Evolutionary conservation across 2,797 vertebrate species (phyloP).

Genomic region (Epinephelus malabaricus): DNA sequence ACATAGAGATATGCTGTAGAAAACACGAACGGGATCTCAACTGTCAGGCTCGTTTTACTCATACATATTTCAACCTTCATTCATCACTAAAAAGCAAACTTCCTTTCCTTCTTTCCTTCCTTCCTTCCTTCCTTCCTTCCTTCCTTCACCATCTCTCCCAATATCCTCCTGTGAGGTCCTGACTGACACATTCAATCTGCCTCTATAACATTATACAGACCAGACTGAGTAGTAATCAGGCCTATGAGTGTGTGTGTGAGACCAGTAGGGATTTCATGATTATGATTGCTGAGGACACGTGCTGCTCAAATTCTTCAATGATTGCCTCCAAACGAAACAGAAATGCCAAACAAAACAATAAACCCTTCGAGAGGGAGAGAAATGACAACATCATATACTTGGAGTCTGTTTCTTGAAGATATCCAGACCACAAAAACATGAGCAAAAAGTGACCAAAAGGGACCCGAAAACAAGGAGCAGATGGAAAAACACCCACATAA

Average conservation of each 20-base stretch:
- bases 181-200: slow-evolving; percentile 75
- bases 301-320: slow-evolving; percentile 78
- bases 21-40: not conserved
- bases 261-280: slow-evolving; percentile 75
- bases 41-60: not conserved
- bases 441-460: slow-evolving; percentile 72
- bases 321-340: slow-evolving; percentile 73
- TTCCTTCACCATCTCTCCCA: slow-evolving; percentile 48
- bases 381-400: slow-evolving; percentile 63
- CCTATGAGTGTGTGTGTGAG: slow-evolving; percentile 10
- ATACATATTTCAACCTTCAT: slow-evolving; percentile 15
- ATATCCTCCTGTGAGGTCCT: slow-evolving; percentile 77
- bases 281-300: slow-evolving; percentile 78
- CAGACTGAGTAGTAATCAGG: slow-evolving; percentile 75
- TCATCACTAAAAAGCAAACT: slow-evolving; percentile 20
- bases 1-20: not conserved
- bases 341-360: slow-evolving; percentile 79
- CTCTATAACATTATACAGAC: slow-evolving; percentile 72
- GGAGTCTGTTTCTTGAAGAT: slow-evolving; percentile 75
- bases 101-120: slow-evolving; percentile 37
- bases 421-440: slow-evolving; percentile 79
- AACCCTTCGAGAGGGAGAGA: slow-evolving; percentile 52
- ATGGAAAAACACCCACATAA: slow-evolving; percentile 72
- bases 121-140: slow-evolving; percentile 66
- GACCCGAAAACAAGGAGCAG: slow-evolving; percentile 80